Base-by-base conservation (phyloP, 1,140 invertebrate genomes). In the Leptonema lineaticorne region DNA sequence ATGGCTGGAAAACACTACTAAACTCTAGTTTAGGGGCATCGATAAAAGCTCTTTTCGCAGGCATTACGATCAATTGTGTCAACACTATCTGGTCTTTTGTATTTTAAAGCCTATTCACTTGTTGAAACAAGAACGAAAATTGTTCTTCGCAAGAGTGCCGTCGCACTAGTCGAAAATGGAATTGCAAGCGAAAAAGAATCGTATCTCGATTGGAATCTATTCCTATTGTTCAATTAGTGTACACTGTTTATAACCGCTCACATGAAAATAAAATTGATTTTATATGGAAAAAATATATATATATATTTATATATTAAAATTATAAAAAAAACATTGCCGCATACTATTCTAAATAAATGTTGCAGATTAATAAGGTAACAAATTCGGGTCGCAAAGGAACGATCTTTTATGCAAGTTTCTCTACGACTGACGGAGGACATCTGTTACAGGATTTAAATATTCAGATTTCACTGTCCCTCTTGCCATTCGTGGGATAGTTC, bases 41-140 rank as follows among this genome's bases (percentile, higher is more conserved):
- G 50, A 53, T 53, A 53, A 53, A 53, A 53, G 50, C 50, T 26
- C 50, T 53, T 41, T 53, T 24, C 8, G 1, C 20, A 4, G 9
- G 24, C 50, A 53, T 53, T 53, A 53, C 50, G 50, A 53, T 53
- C 50, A 53, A 53, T 53, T 53, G 50, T 53, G 50, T 53, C 50
- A 53, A 53, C 50, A 53, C 22, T 53, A 24, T 53, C 50, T 22
- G 50, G 50, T 24, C 50, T 48, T 48, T 20, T 20, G 16, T 20
- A n/a, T 53, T 53, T 53, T 24, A 53, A 26, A 24, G 50, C 22
- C 50, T 24, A 48, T 48, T 48, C 16, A 22, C 46, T 22, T 24
- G 20, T 53, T 26, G 50, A 24, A 41, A 41, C 37, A 11, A 41
- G 16, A 41, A 41, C 9, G 16, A n/a, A 11, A 41, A 41, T 41